Evolutionary conservation across 2,797 vertebrate genomes (phyloP).

Genomic region (Pagetopsis macropterus): DNA sequence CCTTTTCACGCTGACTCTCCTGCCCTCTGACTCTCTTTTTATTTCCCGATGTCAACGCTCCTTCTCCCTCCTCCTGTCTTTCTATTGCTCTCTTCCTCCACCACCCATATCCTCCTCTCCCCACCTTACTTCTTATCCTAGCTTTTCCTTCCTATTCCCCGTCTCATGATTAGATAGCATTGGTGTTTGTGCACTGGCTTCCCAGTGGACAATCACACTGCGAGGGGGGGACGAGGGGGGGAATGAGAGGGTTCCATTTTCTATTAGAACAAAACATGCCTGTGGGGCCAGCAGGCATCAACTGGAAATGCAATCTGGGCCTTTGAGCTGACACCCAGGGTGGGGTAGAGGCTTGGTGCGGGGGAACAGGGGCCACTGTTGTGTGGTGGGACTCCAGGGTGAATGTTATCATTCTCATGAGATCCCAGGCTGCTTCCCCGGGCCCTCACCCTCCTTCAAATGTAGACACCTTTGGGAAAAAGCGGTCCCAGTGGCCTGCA

Average conservation of each 20-base stretch:
- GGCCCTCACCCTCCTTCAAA: conserved; percentile 52
- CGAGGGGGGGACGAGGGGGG: conserved; percentile 49
- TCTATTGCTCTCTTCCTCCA: conserved; percentile 40
- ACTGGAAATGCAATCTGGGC: conserved; percentile 80
- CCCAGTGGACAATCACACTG: conserved; percentile 72
- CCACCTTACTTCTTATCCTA: conserved; percentile 57
- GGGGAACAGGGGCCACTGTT: conserved; percentile 43
- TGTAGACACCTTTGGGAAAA: conserved; percentile 61
- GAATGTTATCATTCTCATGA: conserved; percentile 77
- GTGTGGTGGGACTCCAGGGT: conserved; percentile 58
- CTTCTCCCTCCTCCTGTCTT: conserved; percentile 33
- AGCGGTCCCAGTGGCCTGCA: conserved; percentile 40
- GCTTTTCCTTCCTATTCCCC: conserved; percentile 72
- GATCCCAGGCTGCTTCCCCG: conserved; percentile 59
- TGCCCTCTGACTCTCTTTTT: conserved; percentile 39
- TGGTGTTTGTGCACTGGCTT: conserved; percentile 71
- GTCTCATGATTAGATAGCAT: conserved; percentile 76
- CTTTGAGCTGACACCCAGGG: conserved; percentile 74
- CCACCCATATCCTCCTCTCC: conserved; percentile 49
- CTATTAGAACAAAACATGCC: conserved; percentile 80
- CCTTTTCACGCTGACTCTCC: conserved; percentile 39
- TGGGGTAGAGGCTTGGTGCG: conserved; percentile 58
- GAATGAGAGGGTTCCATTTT: conserved; percentile 69
- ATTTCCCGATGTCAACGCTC: conserved; percentile 23
- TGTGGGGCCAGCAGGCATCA: conserved; percentile 75